phyloP scores from a whole-genome alignment of 2,888 invertebrate genomes.

The Prenolepis imparis region DNA sequence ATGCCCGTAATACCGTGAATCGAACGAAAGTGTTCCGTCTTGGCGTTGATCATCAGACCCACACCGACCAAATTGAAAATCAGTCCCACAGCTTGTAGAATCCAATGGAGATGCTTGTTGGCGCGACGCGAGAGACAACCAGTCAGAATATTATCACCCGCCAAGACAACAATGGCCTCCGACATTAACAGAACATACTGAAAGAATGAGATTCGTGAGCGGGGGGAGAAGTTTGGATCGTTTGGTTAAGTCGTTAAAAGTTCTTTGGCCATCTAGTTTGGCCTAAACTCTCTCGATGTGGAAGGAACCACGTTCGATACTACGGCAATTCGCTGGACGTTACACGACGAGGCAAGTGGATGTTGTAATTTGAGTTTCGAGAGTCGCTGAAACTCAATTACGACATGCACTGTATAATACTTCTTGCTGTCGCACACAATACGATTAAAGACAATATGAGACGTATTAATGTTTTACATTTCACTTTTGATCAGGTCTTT shows the following conservation, averaged over 20 bases:
- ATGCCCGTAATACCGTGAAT: constrained; percentile 82
- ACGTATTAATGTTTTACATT: background rate
- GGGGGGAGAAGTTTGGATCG: constrained; percentile 46
- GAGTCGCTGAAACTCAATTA: constrained; percentile 25
- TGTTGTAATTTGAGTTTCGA: constrained; percentile 59
- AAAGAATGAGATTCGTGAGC: constrained; percentile 63
- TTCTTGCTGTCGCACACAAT: background rate
- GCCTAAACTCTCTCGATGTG: background rate
- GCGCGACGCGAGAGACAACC: constrained; percentile 72
- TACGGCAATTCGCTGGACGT: constrained; percentile 46
- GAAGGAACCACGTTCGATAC: constrained; percentile 52
- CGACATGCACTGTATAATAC: background rate
- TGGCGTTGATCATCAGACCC: constrained; percentile 84
- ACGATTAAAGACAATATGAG: background rate
- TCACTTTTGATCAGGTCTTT: background rate
- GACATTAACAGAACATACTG: constrained; percentile 83
- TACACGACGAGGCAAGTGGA: constrained; percentile 52
- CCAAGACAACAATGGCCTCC: constrained; percentile 78
- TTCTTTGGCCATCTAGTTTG: constrained; percentile 60
- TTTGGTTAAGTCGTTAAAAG: constrained; percentile 66
- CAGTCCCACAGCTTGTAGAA: constrained; percentile 87
- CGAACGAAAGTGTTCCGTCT: constrained; percentile 81
- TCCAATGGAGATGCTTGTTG: constrained; percentile 86
- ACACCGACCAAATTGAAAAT: constrained; percentile 87
- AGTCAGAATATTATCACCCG: constrained; percentile 77